phyloP scores from a whole-genome alignment of 2,797 vertebrate species.

The Molossus alvarezi region DNA sequence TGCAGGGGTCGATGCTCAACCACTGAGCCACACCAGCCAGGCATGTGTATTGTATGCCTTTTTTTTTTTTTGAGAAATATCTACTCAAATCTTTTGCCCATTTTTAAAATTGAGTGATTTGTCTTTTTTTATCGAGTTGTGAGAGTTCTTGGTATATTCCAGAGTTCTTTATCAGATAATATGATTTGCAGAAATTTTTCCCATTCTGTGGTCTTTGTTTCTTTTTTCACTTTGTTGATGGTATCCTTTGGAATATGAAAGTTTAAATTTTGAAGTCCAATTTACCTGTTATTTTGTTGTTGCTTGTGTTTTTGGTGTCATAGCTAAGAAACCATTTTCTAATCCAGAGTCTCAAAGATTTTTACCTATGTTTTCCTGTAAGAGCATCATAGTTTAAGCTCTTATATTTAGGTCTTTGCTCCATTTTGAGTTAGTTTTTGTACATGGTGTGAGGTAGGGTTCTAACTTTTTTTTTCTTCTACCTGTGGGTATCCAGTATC shows the following conservation, averaged over 20 bases:
- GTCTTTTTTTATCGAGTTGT: conserved; percentile 16
- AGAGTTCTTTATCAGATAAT: conserved; percentile 6
- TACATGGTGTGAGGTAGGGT: background rate
- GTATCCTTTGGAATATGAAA: background rate
- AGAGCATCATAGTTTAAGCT: background rate
- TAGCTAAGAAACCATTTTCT: background rate
- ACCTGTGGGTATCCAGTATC: background rate
- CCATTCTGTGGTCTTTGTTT: background rate
- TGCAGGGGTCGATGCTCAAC: no score
- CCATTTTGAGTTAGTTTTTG: conserved; percentile 2
- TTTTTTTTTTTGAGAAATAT: background rate
- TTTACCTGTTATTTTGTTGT: background rate
- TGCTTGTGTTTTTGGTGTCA: background rate
- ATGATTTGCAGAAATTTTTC: background rate
- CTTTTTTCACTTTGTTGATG: background rate
- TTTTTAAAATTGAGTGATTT: conserved; percentile 13
- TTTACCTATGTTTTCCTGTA: background rate
- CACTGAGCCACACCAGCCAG: no score
- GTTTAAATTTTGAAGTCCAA: background rate
- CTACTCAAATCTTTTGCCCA: background rate
- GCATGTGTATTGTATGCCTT: no score
- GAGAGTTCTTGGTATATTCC: background rate
- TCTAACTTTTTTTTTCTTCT: background rate
- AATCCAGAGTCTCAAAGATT: background rate
- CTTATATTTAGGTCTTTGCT: background rate